These are phyloP conservation scores for Netelia melanura DNA, from an alignment of 2,888 invertebrate species.

Conservation along the genomic window DNA sequence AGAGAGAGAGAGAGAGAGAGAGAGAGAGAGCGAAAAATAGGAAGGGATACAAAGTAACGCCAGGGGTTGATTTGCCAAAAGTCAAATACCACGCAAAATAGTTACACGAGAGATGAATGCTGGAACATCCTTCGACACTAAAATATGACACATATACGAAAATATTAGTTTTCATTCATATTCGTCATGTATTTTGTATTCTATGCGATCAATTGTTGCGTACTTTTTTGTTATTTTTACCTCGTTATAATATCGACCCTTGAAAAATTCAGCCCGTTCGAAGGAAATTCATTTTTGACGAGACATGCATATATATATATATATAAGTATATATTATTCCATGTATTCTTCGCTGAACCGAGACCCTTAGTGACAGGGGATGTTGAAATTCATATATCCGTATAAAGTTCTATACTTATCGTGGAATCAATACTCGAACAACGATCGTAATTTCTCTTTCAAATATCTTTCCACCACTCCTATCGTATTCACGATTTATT, in stretches of 20 bases:
- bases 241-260: background rate
- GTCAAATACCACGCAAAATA: conserved; percentile 44
- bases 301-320: background rate
- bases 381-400: background rate
- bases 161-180: too few species aligned
- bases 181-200: too few species aligned
- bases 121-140: background rate
- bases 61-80: conserved; percentile 49
- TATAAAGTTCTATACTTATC: background rate
- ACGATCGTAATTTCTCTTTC: too few species aligned
- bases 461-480: too few species aligned
- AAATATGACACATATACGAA: background rate
- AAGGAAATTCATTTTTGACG: background rate
- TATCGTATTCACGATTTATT: too few species aligned
- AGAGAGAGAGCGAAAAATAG: too few species aligned
- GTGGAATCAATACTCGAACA: too few species aligned
- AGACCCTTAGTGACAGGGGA: background rate
- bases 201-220: too few species aligned
- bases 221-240: background rate
- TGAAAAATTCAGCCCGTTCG: background rate
- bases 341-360: background rate
- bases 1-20: background rate
- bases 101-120: conserved; percentile 23
- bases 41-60: background rate
- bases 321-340: background rate